phyloP scores from a whole-genome alignment of 2,888 invertebrate species.

The Oxyteleia sp. region DNA sequence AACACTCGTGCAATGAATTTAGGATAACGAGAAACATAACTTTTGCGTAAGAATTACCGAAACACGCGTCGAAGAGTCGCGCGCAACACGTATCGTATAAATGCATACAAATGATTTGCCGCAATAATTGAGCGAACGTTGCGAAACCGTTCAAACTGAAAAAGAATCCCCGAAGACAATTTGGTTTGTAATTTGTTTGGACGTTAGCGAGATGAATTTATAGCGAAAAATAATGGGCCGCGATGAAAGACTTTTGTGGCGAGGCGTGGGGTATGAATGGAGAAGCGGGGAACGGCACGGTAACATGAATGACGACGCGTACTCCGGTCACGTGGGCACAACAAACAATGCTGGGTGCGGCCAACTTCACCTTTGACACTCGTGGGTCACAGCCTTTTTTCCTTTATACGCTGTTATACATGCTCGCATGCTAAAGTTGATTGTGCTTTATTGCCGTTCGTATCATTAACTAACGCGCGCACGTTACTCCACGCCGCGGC shows the following conservation, averaged over 20 bases:
- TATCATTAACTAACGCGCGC: slow-evolving; percentile 56
- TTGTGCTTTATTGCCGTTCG: slow-evolving; percentile 64
- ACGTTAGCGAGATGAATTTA: slow-evolving; percentile 43
- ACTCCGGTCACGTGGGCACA: slow-evolving; percentile 84
- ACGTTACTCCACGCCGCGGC: slow-evolving; percentile 23
- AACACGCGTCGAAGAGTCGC: background rate
- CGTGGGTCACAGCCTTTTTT: slow-evolving; percentile 83
- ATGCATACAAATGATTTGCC: background rate
- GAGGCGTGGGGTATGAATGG: slow-evolving; percentile 49
- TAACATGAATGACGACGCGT: slow-evolving; percentile 74
- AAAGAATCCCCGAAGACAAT: slow-evolving; percentile 10
- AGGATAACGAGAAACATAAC: background rate
- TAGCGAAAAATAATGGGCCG: slow-evolving; percentile 30
- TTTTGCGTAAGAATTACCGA: background rate
- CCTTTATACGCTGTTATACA: slow-evolving; percentile 48
- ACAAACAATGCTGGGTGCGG: slow-evolving; percentile 87
- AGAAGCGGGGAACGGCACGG: slow-evolving; percentile 39
- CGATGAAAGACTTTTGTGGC: slow-evolving; percentile 37
- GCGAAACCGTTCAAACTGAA: background rate
- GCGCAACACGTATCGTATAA: background rate
- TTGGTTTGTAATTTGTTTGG: slow-evolving; percentile 32
- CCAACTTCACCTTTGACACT: slow-evolving; percentile 85
- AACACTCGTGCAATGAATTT: background rate
- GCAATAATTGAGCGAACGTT: slow-evolving; percentile 1
- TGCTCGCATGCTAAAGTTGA: slow-evolving; percentile 58